Evolutionary conservation across 2,888 invertebrate genomes (phyloP), one percentile per base, ranked within the genome.

Genomic region (Oegoconia quadripuncta): DNA sequence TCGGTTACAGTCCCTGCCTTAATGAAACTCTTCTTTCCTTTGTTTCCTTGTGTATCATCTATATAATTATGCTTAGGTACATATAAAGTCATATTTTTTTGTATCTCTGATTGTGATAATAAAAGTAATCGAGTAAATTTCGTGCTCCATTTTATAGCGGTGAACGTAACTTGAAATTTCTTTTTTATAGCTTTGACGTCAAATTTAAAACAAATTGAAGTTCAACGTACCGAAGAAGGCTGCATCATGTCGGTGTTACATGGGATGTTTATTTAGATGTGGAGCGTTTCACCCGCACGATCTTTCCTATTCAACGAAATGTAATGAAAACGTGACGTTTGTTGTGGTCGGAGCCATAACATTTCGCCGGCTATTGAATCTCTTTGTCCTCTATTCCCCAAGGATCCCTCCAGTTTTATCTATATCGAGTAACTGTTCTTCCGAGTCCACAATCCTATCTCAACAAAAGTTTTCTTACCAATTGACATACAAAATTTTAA

Each of bases 11-110:
- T 59, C 59, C 52, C 47, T 43, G 42, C 50, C 53, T 51, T 74
- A 70, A 75, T 77, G 70, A 75, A 73, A 74, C 64, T 66, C 61
- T 60, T 57, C 60, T 52, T 50, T 41, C 56, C 54, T 61, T 68
- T 65, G 58, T 66, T 64, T 60, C 50, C 53, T 53, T 57, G 51
- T 50, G 25, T 39, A 22, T 22, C 8, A 22, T 9, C 22, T 22
- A 4, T 22, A 22, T 4, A 22, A 2, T 7, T 22, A 22, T 55
- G 27, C 40, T 29, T 28, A 28, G 28, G 30, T 38, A 35, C 7
- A 22, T 22, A 4, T n/a, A n/a, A n/a, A n/a, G n/a, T n/a, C n/a
- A n/a, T n/a, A n/a, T 14, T 34, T 34, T 9, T 26, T 26, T 26
- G 11, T 23, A 22, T 22, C 25, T 22, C 22, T 20, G 32, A 32